Conservation (phyloP, 2,888 invertebrate genomes). For the Ormyrus rosae region DNA sequence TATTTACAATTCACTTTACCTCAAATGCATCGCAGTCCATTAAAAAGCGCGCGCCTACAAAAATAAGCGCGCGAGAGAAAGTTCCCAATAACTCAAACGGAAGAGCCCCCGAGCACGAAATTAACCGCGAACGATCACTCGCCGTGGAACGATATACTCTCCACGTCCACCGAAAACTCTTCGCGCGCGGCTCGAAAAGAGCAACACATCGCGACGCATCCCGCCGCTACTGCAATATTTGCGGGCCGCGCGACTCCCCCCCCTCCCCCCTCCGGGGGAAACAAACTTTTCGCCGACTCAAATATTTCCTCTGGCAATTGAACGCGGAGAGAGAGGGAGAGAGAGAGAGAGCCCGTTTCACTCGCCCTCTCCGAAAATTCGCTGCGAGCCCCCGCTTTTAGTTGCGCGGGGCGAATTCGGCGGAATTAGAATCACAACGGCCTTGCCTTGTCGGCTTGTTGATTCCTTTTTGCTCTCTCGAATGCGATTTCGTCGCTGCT, state of each 20-base stretch:
- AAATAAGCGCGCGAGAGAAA: too few relatives aligned
- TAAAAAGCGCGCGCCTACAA: too few relatives aligned
- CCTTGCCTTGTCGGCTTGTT: not conserved
- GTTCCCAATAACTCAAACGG: too few relatives aligned
- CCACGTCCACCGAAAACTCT: too few relatives aligned
- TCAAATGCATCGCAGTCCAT: too few relatives aligned
- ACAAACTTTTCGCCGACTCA: constrained; percentile 37
- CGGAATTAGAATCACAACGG: constrained; percentile 36
- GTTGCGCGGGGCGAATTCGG: constrained; percentile 4
- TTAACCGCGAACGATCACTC: too few relatives aligned
- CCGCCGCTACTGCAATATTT: constrained; percentile 14
- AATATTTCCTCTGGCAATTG: constrained; percentile 47
- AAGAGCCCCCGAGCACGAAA: too few relatives aligned
- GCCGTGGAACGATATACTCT: too few relatives aligned
- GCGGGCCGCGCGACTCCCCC: not conserved
- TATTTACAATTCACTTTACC: too few relatives aligned
- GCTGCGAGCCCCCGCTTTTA: not conserved
- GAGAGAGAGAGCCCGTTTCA: not conserved
- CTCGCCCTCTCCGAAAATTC: not conserved
- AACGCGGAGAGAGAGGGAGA: constrained; percentile 5
- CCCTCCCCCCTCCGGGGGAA: not conserved
- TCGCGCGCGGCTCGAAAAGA: too few relatives aligned
- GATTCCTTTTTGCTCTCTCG: constrained; percentile 4
- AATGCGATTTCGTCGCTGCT: too few relatives aligned
- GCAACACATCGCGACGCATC: too few relatives aligned